Evolutionary conservation across 1,140 invertebrate species (phyloP).

Genomic region (Pinna nobilis): DNA sequence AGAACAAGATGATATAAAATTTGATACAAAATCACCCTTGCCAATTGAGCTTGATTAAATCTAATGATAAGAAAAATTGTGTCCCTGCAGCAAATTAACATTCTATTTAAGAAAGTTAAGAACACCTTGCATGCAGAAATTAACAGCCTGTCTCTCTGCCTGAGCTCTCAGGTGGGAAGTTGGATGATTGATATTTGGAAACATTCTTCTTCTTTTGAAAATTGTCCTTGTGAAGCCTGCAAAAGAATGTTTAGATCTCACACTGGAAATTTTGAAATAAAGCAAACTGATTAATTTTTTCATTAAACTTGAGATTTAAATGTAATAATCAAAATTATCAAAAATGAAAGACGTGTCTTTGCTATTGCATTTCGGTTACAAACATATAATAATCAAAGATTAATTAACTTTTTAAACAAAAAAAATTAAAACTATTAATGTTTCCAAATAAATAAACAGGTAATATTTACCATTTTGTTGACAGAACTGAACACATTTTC

Average conservation of each 20-base stretch:
- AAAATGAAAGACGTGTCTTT: too few relatives aligned
- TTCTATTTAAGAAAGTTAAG: neutral
- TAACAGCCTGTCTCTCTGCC: conserved; percentile 78
- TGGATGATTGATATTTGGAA: conserved; percentile 73
- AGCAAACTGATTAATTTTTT: too few relatives aligned
- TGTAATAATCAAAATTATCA: too few relatives aligned
- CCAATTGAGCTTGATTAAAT: too few relatives aligned
- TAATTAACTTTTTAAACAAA: too few relatives aligned
- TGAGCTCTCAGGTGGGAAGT: conserved; percentile 71
- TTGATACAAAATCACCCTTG: neutral
- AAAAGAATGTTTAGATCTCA: too few relatives aligned
- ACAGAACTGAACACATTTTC: conserved; percentile 73
- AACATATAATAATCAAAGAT: too few relatives aligned
- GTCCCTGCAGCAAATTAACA: too few relatives aligned
- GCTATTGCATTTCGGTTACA: too few relatives aligned
- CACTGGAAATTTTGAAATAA: too few relatives aligned
- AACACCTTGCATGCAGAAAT: conserved; percentile 80
- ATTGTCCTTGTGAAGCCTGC: conserved; percentile 75
- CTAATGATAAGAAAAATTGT: too few relatives aligned
- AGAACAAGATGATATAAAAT: conserved; percentile 1
- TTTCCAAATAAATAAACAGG: neutral
- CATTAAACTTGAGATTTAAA: too few relatives aligned
- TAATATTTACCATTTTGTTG: conserved; percentile 55
- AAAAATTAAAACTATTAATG: neutral
- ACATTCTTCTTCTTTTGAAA: conserved; percentile 75